Evolutionary conservation across 2,888 invertebrate genomes (phyloP).

Genomic region (Tanypteryx hageni): DNA sequence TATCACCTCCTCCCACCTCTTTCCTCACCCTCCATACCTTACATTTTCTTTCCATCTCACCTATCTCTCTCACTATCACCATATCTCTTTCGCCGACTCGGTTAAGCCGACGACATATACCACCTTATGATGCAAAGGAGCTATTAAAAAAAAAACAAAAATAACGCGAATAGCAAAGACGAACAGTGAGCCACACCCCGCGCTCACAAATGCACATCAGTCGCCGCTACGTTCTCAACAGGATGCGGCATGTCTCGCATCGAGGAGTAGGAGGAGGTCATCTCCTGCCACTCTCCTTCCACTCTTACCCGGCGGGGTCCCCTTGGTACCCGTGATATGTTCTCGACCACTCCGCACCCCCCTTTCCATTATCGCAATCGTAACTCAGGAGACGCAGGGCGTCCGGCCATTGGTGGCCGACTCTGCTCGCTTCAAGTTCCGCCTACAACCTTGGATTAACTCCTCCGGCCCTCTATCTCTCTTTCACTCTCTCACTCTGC

Average conservation of each 20-base stretch:
- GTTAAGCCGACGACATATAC: too few species aligned
- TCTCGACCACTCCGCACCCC: not conserved
- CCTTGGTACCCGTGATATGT: slow-evolving; percentile 12
- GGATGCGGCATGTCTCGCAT: not conserved
- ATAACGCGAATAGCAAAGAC: not conserved
- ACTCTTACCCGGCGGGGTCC: not conserved
- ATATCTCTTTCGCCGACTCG: too few species aligned
- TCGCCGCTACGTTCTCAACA: not conserved
- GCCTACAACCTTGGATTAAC: not conserved
- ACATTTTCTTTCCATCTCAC: too few species aligned
- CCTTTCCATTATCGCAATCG: slow-evolving; percentile 26
- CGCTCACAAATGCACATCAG: not conserved
- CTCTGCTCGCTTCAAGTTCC: not conserved
- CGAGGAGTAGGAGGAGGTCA: not conserved
- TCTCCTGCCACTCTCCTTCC: not conserved
- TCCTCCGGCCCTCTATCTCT: not conserved
- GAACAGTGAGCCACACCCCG: slow-evolving; percentile 10
- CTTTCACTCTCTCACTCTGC: not conserved
- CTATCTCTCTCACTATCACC: too few species aligned
- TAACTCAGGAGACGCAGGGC: slow-evolving; percentile 50
- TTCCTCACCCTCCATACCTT: too few species aligned
- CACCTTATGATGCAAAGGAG: too few species aligned
- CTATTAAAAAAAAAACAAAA: too few species aligned
- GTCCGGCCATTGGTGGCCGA: slow-evolving; percentile 11
- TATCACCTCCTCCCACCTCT: too few species aligned